A percentile compares a stretch with the other conserved stretches of the same genome.
These are phyloP conservation scores for Oxyteleia sp. DNA, from an alignment of 2,888 invertebrate genomes.

Conservation along the genomic window DNA sequence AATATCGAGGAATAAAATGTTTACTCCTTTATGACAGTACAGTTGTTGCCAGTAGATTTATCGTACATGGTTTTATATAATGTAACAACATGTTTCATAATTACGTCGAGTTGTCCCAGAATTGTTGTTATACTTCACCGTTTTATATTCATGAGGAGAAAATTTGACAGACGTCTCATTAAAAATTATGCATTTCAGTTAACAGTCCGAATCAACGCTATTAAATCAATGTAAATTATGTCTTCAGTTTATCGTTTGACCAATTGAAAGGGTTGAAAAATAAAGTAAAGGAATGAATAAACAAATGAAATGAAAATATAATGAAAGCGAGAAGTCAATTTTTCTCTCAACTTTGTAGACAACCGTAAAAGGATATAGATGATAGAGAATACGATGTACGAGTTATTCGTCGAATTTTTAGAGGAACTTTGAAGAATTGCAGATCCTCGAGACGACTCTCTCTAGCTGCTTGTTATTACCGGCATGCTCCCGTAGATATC, in stretches of 20 bases:
- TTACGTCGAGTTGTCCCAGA: slow-evolving; percentile 60
- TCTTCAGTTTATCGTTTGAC: too few species aligned
- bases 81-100: slow-evolving; percentile 49
- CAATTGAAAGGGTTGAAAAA: too few species aligned
- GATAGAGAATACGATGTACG: slow-evolving; percentile 63
- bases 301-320: background rate
- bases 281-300: background rate
- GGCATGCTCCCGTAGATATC: slow-evolving; percentile 87
- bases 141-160: slow-evolving; percentile 59
- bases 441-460: slow-evolving; percentile 76
- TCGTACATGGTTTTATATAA: slow-evolving; percentile 51
- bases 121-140: slow-evolving; percentile 58
- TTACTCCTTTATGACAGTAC: slow-evolving; percentile 63
- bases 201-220: too few species aligned
- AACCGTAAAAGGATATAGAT: slow-evolving; percentile 53
- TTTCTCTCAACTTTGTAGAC: slow-evolving; percentile 66
- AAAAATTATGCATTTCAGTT: too few species aligned
- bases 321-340: slow-evolving; percentile 42
- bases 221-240: too few species aligned
- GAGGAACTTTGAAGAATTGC: slow-evolving; percentile 69
- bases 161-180: slow-evolving; percentile 45
- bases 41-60: slow-evolving; percentile 65
- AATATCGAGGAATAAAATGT: slow-evolving; percentile 55
- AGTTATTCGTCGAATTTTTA: slow-evolving; percentile 61
- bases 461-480: slow-evolving; percentile 86